A percentile compares a stretch with the other conserved stretches of the same genome.
These are phyloP conservation scores for Sus scrofa DNA, from an alignment of 2,113 vertebrate genomes.

Conservation along the genomic window DNA sequence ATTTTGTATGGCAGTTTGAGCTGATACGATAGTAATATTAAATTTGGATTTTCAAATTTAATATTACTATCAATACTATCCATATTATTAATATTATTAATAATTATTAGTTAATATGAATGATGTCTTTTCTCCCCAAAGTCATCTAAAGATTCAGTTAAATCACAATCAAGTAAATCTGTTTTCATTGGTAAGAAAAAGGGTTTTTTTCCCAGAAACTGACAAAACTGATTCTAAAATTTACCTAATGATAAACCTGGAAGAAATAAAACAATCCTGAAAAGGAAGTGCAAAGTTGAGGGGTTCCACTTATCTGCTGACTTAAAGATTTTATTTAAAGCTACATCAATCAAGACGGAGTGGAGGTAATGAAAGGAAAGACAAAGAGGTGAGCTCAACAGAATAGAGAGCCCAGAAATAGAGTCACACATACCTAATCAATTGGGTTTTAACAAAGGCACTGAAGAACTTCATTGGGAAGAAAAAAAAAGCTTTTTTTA, in stretches of 20 bases:
- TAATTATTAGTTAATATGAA: slow-evolving; percentile 10
- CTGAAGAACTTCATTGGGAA: neutral
- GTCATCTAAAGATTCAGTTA: neutral
- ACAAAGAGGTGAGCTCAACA: neutral
- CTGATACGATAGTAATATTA: neutral
- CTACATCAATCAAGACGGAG: neutral
- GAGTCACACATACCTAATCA: neutral
- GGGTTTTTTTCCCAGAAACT: neutral
- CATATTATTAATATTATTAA: slow-evolving; percentile 21
- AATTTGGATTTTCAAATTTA: slow-evolving; percentile 41
- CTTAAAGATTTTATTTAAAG: slow-evolving; percentile 39
- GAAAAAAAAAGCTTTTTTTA: neutral
- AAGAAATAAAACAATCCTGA: neutral
- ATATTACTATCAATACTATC: neutral
- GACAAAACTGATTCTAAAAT: slow-evolving; percentile 45
- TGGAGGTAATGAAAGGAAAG: neutral
- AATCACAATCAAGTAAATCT: slow-evolving; percentile 33
- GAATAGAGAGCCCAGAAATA: neutral
- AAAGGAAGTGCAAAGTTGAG: neutral
- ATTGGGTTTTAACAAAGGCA: neutral
- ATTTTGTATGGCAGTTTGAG: neutral
- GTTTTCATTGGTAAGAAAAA: neutral
- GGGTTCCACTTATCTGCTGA: neutral
- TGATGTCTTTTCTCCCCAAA: neutral
- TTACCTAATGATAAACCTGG: neutral